phyloP scores from a whole-genome alignment of 2,797 vertebrate species.

The Trichosurus vulpecula region DNA sequence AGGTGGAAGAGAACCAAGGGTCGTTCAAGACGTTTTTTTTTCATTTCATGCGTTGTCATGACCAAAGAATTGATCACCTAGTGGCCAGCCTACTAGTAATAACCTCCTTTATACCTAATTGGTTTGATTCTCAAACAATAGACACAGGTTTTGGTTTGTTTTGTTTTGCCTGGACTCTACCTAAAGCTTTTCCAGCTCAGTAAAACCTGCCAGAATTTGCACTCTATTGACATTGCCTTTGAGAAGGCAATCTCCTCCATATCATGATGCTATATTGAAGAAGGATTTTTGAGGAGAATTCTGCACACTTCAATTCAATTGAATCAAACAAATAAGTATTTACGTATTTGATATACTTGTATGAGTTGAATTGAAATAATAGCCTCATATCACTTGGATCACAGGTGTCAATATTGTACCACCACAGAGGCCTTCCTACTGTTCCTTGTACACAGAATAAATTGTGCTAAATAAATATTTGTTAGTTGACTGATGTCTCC shows the following conservation, averaged over 20 bases:
- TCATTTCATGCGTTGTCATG: not conserved
- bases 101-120: not conserved
- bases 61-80: not conserved
- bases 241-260: not conserved
- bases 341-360: not conserved
- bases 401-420: not conserved
- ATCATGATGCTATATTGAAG: not conserved
- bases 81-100: not conserved
- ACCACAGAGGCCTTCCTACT: not conserved
- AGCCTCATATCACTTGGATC: not conserved
- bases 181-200: not conserved
- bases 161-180: not conserved
- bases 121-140: not conserved
- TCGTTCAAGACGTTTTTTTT: not conserved
- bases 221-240: not conserved
- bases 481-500: not conserved
- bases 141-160: not conserved
- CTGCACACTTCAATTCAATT: not conserved
- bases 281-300: not conserved
- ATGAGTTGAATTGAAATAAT: not conserved
- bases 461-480: not conserved
- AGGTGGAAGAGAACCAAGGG: not conserved
- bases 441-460: not conserved
- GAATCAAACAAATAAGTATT: not conserved
- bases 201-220: not conserved